Conservation (phyloP, 2,113 vertebrate species). For the Romanogobio albipinnatus region DNA sequence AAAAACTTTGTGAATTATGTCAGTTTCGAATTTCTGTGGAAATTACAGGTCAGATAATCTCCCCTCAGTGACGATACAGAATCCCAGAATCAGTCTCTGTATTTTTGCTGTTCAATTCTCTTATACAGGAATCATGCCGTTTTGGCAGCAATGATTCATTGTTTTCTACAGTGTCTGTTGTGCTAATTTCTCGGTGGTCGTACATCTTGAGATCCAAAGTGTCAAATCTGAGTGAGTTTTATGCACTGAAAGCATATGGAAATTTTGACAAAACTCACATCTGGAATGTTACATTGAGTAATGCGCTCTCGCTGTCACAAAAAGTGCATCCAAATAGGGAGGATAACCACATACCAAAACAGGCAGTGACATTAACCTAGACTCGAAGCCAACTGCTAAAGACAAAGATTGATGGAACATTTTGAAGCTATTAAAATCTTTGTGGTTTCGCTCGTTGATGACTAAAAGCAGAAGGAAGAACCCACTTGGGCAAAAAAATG, state of each 20-base stretch:
- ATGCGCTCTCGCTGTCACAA: slow-evolving; percentile 17
- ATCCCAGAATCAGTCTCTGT: background rate
- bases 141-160: slow-evolving; percentile 19
- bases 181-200: slow-evolving; percentile 6
- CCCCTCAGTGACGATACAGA: background rate
- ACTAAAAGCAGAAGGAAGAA: slow-evolving; percentile 16
- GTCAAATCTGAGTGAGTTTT: background rate
- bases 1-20: background rate
- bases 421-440: slow-evolving; percentile 37
- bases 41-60: background rate
- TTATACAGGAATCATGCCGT: background rate
- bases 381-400: slow-evolving; percentile 13
- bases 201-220: slow-evolving; percentile 23
- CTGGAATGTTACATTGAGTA: slow-evolving; percentile 49
- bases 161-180: slow-evolving; percentile 4
- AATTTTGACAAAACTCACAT: slow-evolving; percentile 45
- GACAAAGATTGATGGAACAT: slow-evolving; percentile 33
- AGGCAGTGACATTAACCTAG: slow-evolving; percentile 31
- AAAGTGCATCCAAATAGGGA: slow-evolving; percentile 42
- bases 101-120: background rate
- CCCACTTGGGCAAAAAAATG: background rate
- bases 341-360: slow-evolving; percentile 40
- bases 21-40: background rate
- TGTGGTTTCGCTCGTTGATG: slow-evolving; percentile 30
- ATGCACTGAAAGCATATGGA: slow-evolving; percentile 14